phyloP scores from a whole-genome alignment of 1,140 invertebrate genomes.

The Oscheius sp. region DNA sequence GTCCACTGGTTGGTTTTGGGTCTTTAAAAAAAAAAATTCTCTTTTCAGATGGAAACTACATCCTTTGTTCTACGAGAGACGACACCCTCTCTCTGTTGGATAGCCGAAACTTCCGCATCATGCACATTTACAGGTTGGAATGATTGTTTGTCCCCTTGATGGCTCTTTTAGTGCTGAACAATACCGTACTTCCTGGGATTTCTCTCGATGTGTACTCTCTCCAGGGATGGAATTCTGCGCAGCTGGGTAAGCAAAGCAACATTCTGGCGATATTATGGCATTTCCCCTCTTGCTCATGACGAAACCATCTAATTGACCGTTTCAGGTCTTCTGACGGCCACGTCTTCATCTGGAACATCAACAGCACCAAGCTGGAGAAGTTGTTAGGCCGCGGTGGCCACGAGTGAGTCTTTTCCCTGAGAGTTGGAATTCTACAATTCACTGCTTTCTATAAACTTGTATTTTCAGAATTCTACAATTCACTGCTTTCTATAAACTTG shows the following conservation, averaged over 20 bases:
- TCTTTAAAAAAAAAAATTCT: neutral
- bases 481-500: neutral
- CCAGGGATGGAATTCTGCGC: conserved; percentile 46
- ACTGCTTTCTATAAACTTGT: neutral
- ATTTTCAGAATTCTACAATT: neutral
- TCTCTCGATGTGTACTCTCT: conserved; percentile 32
- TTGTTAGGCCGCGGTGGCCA: conserved; percentile 7
- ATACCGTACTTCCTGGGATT: conserved; percentile 33
- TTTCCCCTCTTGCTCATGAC: too few species aligned
- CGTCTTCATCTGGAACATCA: conserved; percentile 36
- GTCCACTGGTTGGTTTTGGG: neutral
- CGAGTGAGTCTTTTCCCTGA: conserved; percentile 17
- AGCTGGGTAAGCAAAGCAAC: neutral
- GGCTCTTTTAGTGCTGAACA: conserved; percentile 19
- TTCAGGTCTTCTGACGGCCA: conserved; percentile 19
- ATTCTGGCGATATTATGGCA: neutral
- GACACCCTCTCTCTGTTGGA: conserved; percentile 39
- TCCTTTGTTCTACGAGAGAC: conserved; percentile 36
- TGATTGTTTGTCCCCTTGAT: neutral
- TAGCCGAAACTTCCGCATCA: conserved; percentile 13
- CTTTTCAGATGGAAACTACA: conserved; percentile 24
- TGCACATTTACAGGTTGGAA: conserved; percentile 30
- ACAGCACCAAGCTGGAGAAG: conserved; percentile 38
- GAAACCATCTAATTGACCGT: too few species aligned
- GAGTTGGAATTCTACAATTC: neutral